Conservation (phyloP, 2,797 vertebrate species). For the Ceyx erithaca region DNA sequence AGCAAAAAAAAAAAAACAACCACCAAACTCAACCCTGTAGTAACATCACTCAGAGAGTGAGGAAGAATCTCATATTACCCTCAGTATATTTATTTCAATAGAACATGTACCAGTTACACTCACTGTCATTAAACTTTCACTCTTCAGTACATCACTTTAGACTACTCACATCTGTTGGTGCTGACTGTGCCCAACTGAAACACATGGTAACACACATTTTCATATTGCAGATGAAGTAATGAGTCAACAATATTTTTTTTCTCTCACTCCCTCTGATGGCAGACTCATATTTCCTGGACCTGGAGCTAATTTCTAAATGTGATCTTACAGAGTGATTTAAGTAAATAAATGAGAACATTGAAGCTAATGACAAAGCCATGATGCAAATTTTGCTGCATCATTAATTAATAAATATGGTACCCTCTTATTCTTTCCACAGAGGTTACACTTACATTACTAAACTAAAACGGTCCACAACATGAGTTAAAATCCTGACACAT, state of each 20-base stretch:
- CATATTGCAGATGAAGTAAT: neutral
- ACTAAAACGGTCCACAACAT: neutral
- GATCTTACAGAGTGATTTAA: neutral
- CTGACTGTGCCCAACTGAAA: neutral
- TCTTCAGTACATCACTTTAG: neutral
- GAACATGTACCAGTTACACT: neutral
- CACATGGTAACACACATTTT: neutral
- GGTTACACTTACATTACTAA: neutral
- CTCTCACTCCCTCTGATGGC: neutral
- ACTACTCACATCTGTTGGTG: neutral
- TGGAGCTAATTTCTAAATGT: neutral
- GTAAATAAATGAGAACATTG: neutral
- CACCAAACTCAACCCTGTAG: accelerated
- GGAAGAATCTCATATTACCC: neutral
- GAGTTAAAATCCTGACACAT: neutral
- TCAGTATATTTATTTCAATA: neutral
- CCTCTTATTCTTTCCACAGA: neutral
- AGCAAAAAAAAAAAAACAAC: neutral
- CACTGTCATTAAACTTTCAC: neutral
- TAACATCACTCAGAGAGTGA: neutral
- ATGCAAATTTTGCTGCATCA: neutral
- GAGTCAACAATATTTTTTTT: neutral
- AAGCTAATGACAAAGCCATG: neutral
- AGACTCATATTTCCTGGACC: neutral
- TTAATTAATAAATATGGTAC: neutral